Evolutionary conservation across 2,113 vertebrate species (phyloP), one percentile per base, ranked within the genome.

Genomic region (Euleptes europaea): DNA sequence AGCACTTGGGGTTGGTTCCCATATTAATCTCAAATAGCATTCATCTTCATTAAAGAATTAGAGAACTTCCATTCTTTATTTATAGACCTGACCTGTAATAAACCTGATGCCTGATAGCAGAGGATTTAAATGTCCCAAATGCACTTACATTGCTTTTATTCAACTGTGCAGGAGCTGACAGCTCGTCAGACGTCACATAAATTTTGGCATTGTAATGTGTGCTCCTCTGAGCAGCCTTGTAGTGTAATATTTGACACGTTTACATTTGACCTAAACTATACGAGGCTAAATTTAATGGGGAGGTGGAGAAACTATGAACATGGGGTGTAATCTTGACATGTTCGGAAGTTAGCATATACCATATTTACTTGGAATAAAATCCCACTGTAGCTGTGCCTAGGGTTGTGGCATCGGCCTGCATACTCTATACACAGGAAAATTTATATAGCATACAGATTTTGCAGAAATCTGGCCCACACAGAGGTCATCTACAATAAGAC

Each of bases 31-130:
- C 88, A 85, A 10, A 76, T 84, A 89, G 35, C 77, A 91, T 93
- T 91, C 49, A 87, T 90, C 86, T 92, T 88, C 86, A 86, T 93
- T 94, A 93, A 81, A 88, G 80, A 77, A 83, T 73, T 33, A 33
- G 86, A 88, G 82, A 63, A 63, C 77, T 74, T 79, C 66, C 33
- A 1, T 23, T 83, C 13, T 86, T 80, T 86, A 83, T 81, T 77
- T 38, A 57, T 44, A 17, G 82, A 51, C 38, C 1, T 63, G n/a
- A 33, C 21, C 54, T 51, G 60, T 65, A 51, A 14, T 2, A 4
- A 84, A 86, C 76, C 31, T 28, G 47, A 23, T 77, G 49, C 14
- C 19, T 9, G 49, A 35, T 49, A 85, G 65, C 60, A 1, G n/a
- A 71, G 31, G 42, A 80, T 8, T 0, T 44, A 35, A 4, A 57